Percentiles rank a stretch among this genome's conserved stretches.
Conservation (phyloP, 2,113 vertebrate genomes). For the Carollia perspicillata region DNA sequence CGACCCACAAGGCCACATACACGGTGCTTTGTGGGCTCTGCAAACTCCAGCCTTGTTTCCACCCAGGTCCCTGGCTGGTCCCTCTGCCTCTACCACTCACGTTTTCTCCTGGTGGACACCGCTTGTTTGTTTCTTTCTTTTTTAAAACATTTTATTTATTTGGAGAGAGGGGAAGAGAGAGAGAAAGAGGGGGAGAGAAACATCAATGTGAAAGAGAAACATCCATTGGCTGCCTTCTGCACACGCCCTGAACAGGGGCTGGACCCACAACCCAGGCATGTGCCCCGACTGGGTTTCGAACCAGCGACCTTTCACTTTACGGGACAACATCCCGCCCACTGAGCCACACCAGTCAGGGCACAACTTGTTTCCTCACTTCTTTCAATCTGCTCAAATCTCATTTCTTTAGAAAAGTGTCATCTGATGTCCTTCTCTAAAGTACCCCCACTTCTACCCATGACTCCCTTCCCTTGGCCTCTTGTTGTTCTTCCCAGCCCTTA, state of each 20-base stretch:
- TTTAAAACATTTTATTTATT: no score
- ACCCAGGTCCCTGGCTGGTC: not conserved
- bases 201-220: no score
- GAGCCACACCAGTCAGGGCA: not conserved
- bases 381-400: not conserved
- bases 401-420: not conserved
- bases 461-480: not conserved
- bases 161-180: no score
- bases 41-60: not conserved
- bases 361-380: not conserved
- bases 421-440: not conserved
- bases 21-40: not conserved
- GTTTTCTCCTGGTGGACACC: not conserved
- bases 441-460: no score
- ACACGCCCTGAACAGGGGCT: no score
- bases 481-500: not conserved
- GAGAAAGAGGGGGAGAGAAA: no score
- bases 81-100: not conserved
- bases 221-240: no score
- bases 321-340: no score
- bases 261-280: no score
- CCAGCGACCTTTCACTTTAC: no score
- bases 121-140: not conserved
- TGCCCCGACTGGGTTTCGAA: no score
- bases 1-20: not conserved